Percentiles rank a stretch among this genome's conserved stretches.
phyloP scores from a whole-genome alignment of 2,888 invertebrate genomes.

The Helicoverpa assulta region DNA sequence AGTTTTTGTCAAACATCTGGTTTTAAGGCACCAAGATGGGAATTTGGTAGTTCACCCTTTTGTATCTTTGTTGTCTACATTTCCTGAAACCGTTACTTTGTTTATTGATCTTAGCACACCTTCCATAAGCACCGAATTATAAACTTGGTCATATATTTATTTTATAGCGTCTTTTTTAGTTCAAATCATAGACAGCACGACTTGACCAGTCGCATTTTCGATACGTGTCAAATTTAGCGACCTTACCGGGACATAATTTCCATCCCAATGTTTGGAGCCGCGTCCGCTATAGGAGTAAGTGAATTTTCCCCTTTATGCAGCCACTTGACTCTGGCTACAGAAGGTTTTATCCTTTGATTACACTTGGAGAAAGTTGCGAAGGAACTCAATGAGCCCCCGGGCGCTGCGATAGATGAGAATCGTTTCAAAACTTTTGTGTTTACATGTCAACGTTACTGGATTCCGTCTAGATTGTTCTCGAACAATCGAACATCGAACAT shows the following conservation, averaged over 20 bases:
- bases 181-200: background rate
- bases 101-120: too few relatives aligned
- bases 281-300: slow-evolving; percentile 84
- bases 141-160: background rate
- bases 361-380: slow-evolving; percentile 74
- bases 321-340: slow-evolving; percentile 81
- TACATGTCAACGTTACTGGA: slow-evolving; percentile 61
- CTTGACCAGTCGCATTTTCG: background rate
- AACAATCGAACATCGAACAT: slow-evolving; percentile 41
- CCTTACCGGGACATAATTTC: slow-evolving; percentile 59
- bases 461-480: slow-evolving; percentile 53
- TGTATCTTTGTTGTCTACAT: too few relatives aligned
- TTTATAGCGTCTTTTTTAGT: background rate
- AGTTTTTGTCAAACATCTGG: too few relatives aligned
- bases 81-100: too few relatives aligned
- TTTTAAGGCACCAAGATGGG: too few relatives aligned
- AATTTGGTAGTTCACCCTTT: too few relatives aligned
- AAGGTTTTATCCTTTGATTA: slow-evolving; percentile 86
- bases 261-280: slow-evolving; percentile 82
- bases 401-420: slow-evolving; percentile 74
- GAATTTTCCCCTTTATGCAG: slow-evolving; percentile 86
- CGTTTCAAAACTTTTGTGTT: slow-evolving; percentile 75
- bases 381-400: slow-evolving; percentile 72
- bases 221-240: slow-evolving; percentile 54
- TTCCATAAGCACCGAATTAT: too few relatives aligned